phyloP scores from a whole-genome alignment of 2,797 vertebrate species.

The Manis javanica region DNA sequence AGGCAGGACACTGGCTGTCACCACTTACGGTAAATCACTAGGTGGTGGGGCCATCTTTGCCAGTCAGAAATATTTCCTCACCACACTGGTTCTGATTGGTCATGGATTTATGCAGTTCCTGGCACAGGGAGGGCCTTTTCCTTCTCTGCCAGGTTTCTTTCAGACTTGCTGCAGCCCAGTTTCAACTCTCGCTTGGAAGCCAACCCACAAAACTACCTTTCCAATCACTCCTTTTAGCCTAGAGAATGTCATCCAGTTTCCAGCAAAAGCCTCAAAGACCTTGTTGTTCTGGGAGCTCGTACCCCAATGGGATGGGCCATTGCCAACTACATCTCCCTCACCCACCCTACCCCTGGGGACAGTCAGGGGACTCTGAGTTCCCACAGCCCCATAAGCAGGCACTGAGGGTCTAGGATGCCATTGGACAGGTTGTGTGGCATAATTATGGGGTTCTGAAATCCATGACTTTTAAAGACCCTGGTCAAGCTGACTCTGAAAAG shows the following conservation, averaged over 20 bases:
- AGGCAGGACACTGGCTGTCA: slow-evolving; percentile 72
- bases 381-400: slow-evolving; percentile 47
- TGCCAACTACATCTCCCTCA: slow-evolving; percentile 73
- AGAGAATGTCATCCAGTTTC: slow-evolving; percentile 74
- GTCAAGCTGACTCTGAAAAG: slow-evolving; percentile 47
- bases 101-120: slow-evolving; percentile 65
- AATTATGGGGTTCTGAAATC: slow-evolving; percentile 59
- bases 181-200: slow-evolving; percentile 79
- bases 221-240: slow-evolving; percentile 79
- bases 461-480: slow-evolving; percentile 58
- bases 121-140: slow-evolving; percentile 52
- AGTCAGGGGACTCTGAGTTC: slow-evolving; percentile 62
- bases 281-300: slow-evolving; percentile 75
- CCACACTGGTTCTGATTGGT: slow-evolving; percentile 56
- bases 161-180: slow-evolving; percentile 73
- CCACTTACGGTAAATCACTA: slow-evolving; percentile 74
- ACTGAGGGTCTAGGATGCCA: not conserved
- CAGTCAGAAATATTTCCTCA: slow-evolving; percentile 71
- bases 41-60: slow-evolving; percentile 71
- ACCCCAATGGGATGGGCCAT: slow-evolving; percentile 7
- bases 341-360: slow-evolving; percentile 35
- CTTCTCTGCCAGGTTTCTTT: slow-evolving; percentile 78
- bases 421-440: slow-evolving; percentile 6
- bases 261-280: slow-evolving; percentile 67
- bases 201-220: slow-evolving; percentile 83